Evolutionary conservation across 2,113 vertebrate species (phyloP).

Genomic region (Pyrgilauda ruficollis): DNA sequence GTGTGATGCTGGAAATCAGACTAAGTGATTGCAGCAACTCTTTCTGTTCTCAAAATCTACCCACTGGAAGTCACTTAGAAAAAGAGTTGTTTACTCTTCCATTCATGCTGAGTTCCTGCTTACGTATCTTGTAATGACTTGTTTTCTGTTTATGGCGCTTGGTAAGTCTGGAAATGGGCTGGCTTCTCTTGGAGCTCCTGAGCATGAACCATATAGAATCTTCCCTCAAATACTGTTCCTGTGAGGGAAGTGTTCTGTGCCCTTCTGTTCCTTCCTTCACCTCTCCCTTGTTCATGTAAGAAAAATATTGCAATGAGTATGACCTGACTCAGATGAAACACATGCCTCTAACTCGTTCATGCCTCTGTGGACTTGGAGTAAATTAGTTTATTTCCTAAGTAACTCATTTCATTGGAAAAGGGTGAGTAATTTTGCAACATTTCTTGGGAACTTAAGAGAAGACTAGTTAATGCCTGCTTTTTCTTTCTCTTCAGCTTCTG

Average conservation of each 20-base stretch:
- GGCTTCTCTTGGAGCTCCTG: neutral
- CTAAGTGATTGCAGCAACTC: neutral
- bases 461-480: neutral
- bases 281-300: neutral
- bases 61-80: neutral
- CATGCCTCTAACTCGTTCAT: neutral
- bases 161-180: neutral
- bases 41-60: neutral
- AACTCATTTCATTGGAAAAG: conserved; percentile 18
- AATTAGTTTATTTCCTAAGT: conserved; percentile 43
- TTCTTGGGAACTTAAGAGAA: neutral
- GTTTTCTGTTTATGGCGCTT: neutral
- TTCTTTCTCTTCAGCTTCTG: neutral
- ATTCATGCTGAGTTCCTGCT: neutral
- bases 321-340: conserved; percentile 28
- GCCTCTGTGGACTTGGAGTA: neutral
- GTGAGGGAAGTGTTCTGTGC: neutral
- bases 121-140: neutral
- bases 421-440: conserved; percentile 1
- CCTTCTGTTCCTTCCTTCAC: neutral
- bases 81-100: neutral
- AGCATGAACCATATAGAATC: neutral
- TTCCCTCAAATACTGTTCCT: neutral
- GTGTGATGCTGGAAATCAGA: neutral
- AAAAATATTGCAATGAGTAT: neutral